Evolutionary conservation across 2,113 vertebrate genomes (phyloP).

Genomic region (Grallaria varia): DNA sequence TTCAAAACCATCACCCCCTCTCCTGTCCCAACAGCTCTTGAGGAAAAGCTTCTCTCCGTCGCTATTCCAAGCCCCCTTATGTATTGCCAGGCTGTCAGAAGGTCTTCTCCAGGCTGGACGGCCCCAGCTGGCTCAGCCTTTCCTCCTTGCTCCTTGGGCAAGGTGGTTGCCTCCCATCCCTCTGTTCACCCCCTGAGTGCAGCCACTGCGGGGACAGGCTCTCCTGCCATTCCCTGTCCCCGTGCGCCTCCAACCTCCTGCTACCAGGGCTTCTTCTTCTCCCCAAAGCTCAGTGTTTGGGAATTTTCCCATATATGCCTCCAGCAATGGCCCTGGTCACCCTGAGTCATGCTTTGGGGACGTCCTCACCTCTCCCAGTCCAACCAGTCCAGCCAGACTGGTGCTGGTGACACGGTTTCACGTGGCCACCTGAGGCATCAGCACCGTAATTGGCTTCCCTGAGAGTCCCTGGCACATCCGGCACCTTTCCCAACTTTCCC

Average conservation of each 20-base stretch:
- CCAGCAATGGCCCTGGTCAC: not conserved
- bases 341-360: not conserved
- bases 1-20: fast-evolving
- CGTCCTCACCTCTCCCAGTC: not conserved
- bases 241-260: fast-evolving
- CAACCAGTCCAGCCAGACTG: not conserved
- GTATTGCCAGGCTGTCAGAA: fast-evolving
- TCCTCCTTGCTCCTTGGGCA: not conserved
- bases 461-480: fast-evolving
- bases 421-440: fast-evolving
- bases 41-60: not conserved
- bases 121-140: not conserved
- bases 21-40: fast-evolving
- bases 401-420: fast-evolving
- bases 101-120: not conserved
- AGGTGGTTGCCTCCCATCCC: not conserved
- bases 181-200: not conserved
- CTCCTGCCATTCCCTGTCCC: not conserved
- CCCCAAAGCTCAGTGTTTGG: not conserved
- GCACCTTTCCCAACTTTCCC: not conserved
- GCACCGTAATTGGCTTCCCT: not conserved
- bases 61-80: fast-evolving
- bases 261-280: not conserved
- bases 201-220: not conserved
- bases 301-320: not conserved